Evolutionary conservation across 2,797 vertebrate genomes (phyloP).

Genomic region (Acanthurus leucopareius): DNA sequence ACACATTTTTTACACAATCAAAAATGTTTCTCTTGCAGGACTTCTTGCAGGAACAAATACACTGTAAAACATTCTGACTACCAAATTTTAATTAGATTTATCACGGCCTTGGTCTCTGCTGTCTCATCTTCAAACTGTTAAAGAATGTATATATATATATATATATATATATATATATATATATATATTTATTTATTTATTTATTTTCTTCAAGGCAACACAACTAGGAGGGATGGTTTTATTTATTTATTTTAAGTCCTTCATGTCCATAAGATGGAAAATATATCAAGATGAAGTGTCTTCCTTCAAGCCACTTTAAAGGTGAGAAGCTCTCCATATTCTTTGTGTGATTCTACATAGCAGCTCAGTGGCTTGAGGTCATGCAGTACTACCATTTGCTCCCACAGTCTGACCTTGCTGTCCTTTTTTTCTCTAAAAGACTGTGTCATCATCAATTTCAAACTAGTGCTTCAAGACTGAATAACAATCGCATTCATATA

Average conservation of each 20-base stretch:
- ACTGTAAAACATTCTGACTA: not conserved
- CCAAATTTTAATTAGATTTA: not conserved
- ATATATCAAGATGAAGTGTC: conserved; percentile 53
- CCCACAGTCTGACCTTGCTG: conserved; percentile 57
- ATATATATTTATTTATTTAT: too few relatives aligned
- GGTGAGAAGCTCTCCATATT: conserved; percentile 61
- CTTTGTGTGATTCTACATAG: conserved; percentile 60
- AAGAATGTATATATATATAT: too few relatives aligned
- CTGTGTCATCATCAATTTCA: conserved; percentile 13
- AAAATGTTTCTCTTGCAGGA: not conserved
- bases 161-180: too few relatives aligned
- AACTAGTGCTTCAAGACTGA: not conserved
- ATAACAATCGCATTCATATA: conserved; percentile 11
- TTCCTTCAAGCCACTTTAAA: conserved; percentile 72
- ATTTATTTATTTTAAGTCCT: conserved; percentile 32
- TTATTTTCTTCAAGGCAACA: conserved; percentile 1
- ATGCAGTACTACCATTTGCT: conserved; percentile 50
- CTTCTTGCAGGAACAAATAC: not conserved
- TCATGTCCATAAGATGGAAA: conserved; percentile 34
- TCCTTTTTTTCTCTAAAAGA: not conserved
- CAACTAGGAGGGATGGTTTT: conserved; percentile 26
- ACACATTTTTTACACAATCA: not conserved
- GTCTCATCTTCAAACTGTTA: not conserved
- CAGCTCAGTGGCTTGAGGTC: conserved; percentile 56
- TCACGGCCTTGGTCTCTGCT: not conserved